Conservation (phyloP, 2,888 invertebrate species). For the Leptinotarsa juncta region DNA sequence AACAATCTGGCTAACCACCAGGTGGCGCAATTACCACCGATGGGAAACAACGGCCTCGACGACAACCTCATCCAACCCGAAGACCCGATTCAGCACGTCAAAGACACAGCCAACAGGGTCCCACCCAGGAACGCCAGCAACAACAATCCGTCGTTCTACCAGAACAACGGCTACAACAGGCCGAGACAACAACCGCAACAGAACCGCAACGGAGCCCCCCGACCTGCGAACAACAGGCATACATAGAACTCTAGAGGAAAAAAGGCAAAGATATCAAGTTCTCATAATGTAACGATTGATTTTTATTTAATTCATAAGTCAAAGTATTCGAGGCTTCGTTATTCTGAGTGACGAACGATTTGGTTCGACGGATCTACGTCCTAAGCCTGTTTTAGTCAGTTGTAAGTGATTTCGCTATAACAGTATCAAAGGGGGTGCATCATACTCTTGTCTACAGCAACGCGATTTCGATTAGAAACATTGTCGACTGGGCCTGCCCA, state of each 20-base stretch:
- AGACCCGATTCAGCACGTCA: slow-evolving; percentile 37
- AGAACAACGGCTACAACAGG: slow-evolving; percentile 61
- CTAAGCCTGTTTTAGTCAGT: not conserved
- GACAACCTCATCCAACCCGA: slow-evolving; percentile 64
- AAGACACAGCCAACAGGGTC: slow-evolving; percentile 50
- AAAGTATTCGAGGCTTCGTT: slow-evolving; percentile 28
- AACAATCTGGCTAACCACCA: slow-evolving; percentile 53
- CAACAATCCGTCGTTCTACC: slow-evolving; percentile 58
- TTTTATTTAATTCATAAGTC: slow-evolving; percentile 43
- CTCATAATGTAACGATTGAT: slow-evolving; percentile 37
- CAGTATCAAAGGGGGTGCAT: not conserved
- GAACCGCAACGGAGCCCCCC: slow-evolving; percentile 56
- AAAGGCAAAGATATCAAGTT: slow-evolving; percentile 38
- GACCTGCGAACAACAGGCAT: slow-evolving; percentile 46
- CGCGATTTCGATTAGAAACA: not conserved
- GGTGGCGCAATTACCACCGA: slow-evolving; percentile 47
- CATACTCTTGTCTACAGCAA: not conserved
- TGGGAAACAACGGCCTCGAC: slow-evolving; percentile 50
- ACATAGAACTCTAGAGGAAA: slow-evolving; percentile 32
- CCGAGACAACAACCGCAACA: slow-evolving; percentile 54
- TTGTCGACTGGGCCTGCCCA: not conserved
- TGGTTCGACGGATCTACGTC: not conserved
- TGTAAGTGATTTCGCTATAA: slow-evolving; percentile 5
- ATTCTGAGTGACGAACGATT: not conserved
- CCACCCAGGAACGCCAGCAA: slow-evolving; percentile 45